These are phyloP conservation scores for Chaetodon auriga DNA, from an alignment of 2,113 vertebrate species.

Conservation along the genomic window DNA sequence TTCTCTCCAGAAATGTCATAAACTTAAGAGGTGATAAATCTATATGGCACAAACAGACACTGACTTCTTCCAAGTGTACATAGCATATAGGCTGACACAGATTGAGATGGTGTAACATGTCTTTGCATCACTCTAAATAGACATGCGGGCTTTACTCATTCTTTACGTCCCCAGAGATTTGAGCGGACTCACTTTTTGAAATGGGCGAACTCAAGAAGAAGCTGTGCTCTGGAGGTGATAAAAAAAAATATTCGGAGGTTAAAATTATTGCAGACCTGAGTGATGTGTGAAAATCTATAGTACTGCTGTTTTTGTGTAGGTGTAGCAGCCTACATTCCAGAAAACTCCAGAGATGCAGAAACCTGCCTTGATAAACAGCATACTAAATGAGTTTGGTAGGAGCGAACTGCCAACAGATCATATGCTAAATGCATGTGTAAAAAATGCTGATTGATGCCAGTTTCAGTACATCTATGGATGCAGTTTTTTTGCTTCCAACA, in stretches of 20 bases:
- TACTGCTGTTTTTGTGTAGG: slow-evolving; percentile 24
- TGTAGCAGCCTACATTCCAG: slow-evolving; percentile 27
- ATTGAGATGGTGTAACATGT: slow-evolving; percentile 74
- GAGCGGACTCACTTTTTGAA: slow-evolving; percentile 16
- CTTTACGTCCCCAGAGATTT: slow-evolving; percentile 23
- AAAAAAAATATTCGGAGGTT: slow-evolving; percentile 17
- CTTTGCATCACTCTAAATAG: slow-evolving; percentile 66
- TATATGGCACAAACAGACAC: slow-evolving; percentile 81
- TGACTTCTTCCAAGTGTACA: slow-evolving; percentile 73
- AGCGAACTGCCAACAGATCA: slow-evolving; percentile 38
- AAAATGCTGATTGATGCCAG: slow-evolving; percentile 45
- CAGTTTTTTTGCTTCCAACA: slow-evolving; percentile 5
- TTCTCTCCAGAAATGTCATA: slow-evolving; percentile 82
- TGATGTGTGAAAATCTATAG: slow-evolving; percentile 40
- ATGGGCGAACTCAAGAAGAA: slow-evolving; percentile 12
- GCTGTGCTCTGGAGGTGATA: background rate
- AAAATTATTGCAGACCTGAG: slow-evolving; percentile 43
- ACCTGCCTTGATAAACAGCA: slow-evolving; percentile 43
- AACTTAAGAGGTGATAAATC: slow-evolving; percentile 80
- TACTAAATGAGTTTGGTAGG: slow-evolving; percentile 36
- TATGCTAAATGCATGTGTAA: slow-evolving; percentile 51
- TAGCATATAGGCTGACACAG: slow-evolving; percentile 78
- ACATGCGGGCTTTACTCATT: slow-evolving; percentile 16
- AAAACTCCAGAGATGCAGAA: slow-evolving; percentile 32
- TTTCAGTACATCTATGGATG: slow-evolving; percentile 19